A percentile compares a stretch with the other conserved stretches of the same genome.
These are phyloP conservation scores for Axis porcinus DNA, from an alignment of 2,113 vertebrate species.

Conservation along the genomic window DNA sequence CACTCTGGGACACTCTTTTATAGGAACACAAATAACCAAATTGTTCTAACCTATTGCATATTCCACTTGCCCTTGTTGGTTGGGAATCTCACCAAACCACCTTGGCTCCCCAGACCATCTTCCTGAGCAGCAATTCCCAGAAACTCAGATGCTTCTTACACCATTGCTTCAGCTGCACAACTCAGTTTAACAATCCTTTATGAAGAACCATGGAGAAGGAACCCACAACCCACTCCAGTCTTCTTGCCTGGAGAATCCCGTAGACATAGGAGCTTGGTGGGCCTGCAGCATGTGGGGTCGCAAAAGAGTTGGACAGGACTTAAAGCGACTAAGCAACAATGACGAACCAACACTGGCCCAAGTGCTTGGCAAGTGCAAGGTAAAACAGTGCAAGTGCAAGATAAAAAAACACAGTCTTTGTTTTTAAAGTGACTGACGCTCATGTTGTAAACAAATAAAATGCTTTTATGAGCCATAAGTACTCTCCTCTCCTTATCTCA, in stretches of 20 bases:
- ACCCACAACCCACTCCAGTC: neutral
- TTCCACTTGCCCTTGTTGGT: neutral
- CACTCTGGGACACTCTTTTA: neutral
- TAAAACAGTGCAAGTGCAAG: neutral
- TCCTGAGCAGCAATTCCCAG: neutral
- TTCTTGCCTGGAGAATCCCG: neutral
- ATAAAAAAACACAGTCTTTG: no score
- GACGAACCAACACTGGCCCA: neutral
- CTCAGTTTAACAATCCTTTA: neutral
- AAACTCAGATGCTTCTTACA: neutral
- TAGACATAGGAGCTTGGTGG: neutral
- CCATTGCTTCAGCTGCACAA: neutral
- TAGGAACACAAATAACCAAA: neutral
- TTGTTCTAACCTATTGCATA: neutral
- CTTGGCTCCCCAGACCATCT: neutral
- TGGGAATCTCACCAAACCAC: neutral
- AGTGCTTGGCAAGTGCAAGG: neutral
- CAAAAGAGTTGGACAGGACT: neutral
- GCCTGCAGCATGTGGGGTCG: neutral
- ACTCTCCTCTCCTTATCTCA: fast-evolving
- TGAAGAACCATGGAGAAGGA: neutral
- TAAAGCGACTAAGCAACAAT: neutral
- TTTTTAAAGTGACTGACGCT: neutral
- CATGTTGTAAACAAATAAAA: neutral
- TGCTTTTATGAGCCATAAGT: neutral